These are phyloP conservation scores for Drosophila dives DNA, from an alignment of 2,888 invertebrate genomes.

Conservation along the genomic window DNA sequence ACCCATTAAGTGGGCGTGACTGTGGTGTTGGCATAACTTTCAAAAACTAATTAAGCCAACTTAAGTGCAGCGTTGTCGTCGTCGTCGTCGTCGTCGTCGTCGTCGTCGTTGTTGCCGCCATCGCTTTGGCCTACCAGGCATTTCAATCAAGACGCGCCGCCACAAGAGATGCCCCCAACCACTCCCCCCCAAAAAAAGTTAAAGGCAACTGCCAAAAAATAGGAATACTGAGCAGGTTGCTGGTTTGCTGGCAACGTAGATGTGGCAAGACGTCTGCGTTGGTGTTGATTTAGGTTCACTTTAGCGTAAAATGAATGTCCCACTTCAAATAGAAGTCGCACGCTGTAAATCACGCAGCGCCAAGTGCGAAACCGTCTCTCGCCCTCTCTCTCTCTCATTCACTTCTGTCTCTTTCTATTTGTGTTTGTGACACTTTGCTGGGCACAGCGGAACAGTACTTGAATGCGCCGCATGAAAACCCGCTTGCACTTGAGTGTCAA, in stretches of 20 bases:
- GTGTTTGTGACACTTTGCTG: slow-evolving; percentile 76
- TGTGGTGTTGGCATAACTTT: slow-evolving; percentile 78
- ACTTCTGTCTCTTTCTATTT: slow-evolving; percentile 40
- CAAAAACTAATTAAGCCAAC: slow-evolving; percentile 83
- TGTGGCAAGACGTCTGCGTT: slow-evolving; percentile 27
- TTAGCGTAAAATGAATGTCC: slow-evolving; percentile 79
- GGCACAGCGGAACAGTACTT: slow-evolving; percentile 54
- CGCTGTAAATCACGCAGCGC: slow-evolving; percentile 76
- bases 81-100: slow-evolving; percentile 11
- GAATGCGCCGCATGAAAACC: slow-evolving; percentile 71
- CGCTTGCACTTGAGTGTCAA: slow-evolving; percentile 76
- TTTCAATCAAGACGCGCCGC: slow-evolving; percentile 72
- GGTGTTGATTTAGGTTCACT: slow-evolving; percentile 80
- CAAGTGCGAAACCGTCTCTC: slow-evolving; percentile 52
- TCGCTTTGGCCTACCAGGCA: slow-evolving; percentile 69
- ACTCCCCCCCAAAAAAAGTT: slow-evolving; percentile 9
- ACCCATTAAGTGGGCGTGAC: slow-evolving; percentile 76
- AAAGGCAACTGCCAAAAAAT: slow-evolving; percentile 60
- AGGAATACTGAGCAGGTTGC: slow-evolving; percentile 38
- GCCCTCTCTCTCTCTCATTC: not conserved
- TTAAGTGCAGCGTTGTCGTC: slow-evolving; percentile 63
- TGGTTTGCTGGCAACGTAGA: not conserved
- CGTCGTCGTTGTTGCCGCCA: slow-evolving; percentile 19
- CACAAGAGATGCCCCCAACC: slow-evolving; percentile 48
- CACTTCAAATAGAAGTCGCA: slow-evolving; percentile 81